These are phyloP conservation scores for Capromys pilorides DNA, from an alignment of 2,797 vertebrate genomes.

Conservation along the genomic window DNA sequence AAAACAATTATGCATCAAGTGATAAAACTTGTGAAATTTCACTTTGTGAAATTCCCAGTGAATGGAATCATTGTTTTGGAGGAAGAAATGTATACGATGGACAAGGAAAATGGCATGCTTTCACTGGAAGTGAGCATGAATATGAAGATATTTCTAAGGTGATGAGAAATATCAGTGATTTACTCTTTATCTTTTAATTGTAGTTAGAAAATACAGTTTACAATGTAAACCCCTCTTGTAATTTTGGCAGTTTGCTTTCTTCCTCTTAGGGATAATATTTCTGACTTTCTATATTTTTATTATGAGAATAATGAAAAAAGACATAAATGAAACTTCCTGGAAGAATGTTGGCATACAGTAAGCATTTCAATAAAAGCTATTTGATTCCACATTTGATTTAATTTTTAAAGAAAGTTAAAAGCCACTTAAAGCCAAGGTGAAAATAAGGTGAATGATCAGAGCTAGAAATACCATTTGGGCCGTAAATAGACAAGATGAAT, in stretches of 20 bases:
- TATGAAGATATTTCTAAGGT: conserved; percentile 23
- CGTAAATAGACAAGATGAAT: conserved; percentile 53
- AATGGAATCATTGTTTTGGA: neutral
- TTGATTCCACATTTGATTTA: conserved; percentile 61
- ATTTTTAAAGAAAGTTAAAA: conserved; percentile 68
- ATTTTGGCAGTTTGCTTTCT: conserved; percentile 47
- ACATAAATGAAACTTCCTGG: conserved; percentile 56
- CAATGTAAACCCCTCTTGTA: neutral
- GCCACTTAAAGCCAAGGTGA: conserved; percentile 43
- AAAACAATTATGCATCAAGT: neutral
- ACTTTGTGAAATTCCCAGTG: neutral
- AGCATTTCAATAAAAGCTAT: conserved; percentile 63
- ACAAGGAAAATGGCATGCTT: neutral
- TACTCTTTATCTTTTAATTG: conserved; percentile 51
- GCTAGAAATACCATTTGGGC: conserved; percentile 31
- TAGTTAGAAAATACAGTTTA: conserved; percentile 40
- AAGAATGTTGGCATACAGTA: conserved; percentile 22
- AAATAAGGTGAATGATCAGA: conserved; percentile 49
- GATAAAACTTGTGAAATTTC: neutral
- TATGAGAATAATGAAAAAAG: conserved; percentile 56
- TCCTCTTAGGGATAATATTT: neutral
- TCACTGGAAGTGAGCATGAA: neutral
- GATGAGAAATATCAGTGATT: conserved; percentile 14
- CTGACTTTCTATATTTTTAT: conserved; percentile 32
- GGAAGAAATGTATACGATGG: neutral